These are phyloP conservation scores for Chloroceryle aenea DNA, from an alignment of 2,113 vertebrate genomes.

Conservation along the genomic window DNA sequence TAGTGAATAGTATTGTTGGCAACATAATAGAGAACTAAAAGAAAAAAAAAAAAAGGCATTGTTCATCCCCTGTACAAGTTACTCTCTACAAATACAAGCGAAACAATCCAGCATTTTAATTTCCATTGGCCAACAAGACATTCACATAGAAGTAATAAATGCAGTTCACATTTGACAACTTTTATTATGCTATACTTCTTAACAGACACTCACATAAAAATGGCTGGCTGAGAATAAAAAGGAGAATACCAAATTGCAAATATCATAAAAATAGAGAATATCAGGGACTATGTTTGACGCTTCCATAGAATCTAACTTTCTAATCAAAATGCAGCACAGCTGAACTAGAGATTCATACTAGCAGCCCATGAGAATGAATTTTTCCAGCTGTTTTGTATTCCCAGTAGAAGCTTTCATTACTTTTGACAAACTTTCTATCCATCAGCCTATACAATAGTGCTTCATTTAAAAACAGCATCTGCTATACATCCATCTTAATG, in stretches of 20 bases:
- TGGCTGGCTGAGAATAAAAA: neutral
- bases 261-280: neutral
- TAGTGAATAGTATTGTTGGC: constrained; percentile 27
- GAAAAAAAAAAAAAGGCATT: neutral
- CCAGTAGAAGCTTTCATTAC: constrained; percentile 26
- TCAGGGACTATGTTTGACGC: neutral
- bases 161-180: neutral
- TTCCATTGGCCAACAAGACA: constrained; percentile 20
- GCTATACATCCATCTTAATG: constrained; percentile 12
- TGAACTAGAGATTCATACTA: neutral
- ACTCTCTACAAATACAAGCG: constrained; percentile 21
- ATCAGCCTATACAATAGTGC: constrained; percentile 24
- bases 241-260: neutral
- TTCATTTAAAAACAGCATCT: constrained; percentile 57
- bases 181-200: neutral
- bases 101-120: constrained; percentile 48
- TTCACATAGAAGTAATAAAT: constrained; percentile 18
- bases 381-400: constrained; percentile 43
- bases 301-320: neutral
- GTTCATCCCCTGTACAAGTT: constrained; percentile 42
- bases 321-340: constrained; percentile 4
- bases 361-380: constrained; percentile 28
- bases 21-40: constrained; percentile 29
- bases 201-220: neutral
- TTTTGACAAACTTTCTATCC: constrained; percentile 57